Evolutionary conservation across 1,140 invertebrate species (phyloP), one percentile per base, ranked within the genome.

Genomic region (Chlorops oryzae): DNA sequence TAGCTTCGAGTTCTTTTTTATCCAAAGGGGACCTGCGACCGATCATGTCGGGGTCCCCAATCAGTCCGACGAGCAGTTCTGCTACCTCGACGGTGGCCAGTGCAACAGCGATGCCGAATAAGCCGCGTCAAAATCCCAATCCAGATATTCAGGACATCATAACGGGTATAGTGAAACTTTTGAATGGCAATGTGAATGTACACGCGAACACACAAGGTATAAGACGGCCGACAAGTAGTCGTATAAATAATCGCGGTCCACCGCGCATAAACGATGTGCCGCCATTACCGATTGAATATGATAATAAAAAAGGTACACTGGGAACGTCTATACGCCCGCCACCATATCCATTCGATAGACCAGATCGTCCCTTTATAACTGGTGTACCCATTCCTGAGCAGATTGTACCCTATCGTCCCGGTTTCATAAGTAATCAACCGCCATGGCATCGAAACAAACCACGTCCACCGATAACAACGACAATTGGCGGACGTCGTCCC

Each of bases 61-160:
- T 65, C 54, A 61, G 50, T 52, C 44, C 42, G 20, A 34, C 20
- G 50, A 69, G 59, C 61, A 65, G 58, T 62, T 54, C 56, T 67
- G 64, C 43, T 54, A 62, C 41, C 43, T 60, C 51, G 41, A 47
- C 28, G 22, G 55, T 45, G 50, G 57, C 56, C 48, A 68, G 56
- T 68, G 65, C 65, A 46, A 66, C 62, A 20, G 51, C 47, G 50
- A 41, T 51, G 41, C 58, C 59, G 23, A 62, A 61, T 70, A 63
- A 61, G 63, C 52, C 64, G 0, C 62, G 65, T 9, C 70, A 72
- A 47, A 72, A 69, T 44, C 62, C 62, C 13, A 84, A 82, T 66
- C 85, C 86, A 17, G 88, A 92, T 67, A 90, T 92, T 46, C 87
- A 92, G 70, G 90, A 92, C 61, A 91, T 93, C 12, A 89, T 94